These are phyloP conservation scores for Trypoxylus dichotomus DNA, from an alignment of 1,140 invertebrate genomes.

Conservation along the genomic window DNA sequence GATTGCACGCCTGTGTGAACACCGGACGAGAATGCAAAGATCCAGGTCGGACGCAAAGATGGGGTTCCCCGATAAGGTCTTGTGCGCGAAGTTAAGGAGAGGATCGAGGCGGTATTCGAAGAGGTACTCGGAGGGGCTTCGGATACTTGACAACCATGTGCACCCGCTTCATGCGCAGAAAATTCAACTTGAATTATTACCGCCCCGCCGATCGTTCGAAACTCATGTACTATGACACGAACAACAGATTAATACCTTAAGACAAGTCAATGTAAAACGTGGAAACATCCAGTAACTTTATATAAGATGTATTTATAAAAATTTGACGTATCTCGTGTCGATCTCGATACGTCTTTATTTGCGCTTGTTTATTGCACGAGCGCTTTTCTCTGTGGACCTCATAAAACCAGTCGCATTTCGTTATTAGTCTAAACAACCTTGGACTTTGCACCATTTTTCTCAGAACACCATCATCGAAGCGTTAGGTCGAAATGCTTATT, in stretches of 20 bases:
- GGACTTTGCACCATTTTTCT: neutral
- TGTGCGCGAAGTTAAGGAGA: neutral
- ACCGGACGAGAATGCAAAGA: conserved; percentile 26
- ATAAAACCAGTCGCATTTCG: conserved; percentile 1
- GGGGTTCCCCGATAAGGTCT: conserved; percentile 20
- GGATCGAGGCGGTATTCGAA: neutral
- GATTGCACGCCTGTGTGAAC: conserved; percentile 27
- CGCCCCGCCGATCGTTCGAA: conserved; percentile 9
- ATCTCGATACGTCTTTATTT: conserved; percentile 27
- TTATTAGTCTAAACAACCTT: conserved; percentile 11
- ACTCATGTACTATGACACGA: conserved; percentile 24
- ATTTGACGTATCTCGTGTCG: conserved; percentile 27
- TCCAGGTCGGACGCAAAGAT: conserved; percentile 14
- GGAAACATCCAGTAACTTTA: conserved; percentile 24
- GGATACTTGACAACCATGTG: conserved; percentile 27
- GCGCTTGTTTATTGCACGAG: neutral
- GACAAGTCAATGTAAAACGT: conserved; percentile 23
- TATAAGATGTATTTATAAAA: conserved; percentile 11
- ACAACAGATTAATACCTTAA: conserved; percentile 27
- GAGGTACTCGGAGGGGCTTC: neutral
- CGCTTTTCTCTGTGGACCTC: neutral
- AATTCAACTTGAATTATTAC: conserved; percentile 27
- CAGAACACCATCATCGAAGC: neutral
- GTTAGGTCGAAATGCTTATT: neutral
- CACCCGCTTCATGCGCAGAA: conserved; percentile 27